A percentile compares a stretch with the other conserved stretches of the same genome.
These are phyloP conservation scores for Drosophila tani DNA, from an alignment of 1,140 invertebrate species.

Conservation along the genomic window DNA sequence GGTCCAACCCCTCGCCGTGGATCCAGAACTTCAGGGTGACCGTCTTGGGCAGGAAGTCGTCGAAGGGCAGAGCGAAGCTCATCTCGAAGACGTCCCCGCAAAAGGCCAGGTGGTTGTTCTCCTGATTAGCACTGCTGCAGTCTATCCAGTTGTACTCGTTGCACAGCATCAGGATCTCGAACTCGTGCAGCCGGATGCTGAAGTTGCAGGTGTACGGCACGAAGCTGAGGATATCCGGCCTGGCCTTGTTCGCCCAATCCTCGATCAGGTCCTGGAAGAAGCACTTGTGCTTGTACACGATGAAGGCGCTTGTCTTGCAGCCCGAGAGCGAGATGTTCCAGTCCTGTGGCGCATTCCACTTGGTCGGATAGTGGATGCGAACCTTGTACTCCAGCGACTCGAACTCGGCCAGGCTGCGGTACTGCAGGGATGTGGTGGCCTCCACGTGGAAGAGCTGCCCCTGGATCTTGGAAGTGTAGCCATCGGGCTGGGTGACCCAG, in stretches of 20 bases:
- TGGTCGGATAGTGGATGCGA: slow-evolving; percentile 91
- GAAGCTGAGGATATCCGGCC: slow-evolving; percentile 97
- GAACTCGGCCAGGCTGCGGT: slow-evolving; percentile 95
- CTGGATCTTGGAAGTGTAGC: slow-evolving; percentile 95
- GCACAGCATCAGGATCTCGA: slow-evolving; percentile 96
- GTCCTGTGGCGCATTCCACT: slow-evolving; percentile 98
- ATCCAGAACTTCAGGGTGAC: slow-evolving; percentile 96
- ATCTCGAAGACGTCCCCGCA: slow-evolving; percentile 97
- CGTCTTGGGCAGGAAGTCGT: slow-evolving; percentile 95
- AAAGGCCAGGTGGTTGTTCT: slow-evolving; percentile 97
- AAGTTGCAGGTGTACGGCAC: slow-evolving; percentile 99
- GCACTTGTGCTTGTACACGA: slow-evolving; percentile 97
- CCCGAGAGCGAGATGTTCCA: slow-evolving; percentile 96
- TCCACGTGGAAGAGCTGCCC: slow-evolving; percentile 97
- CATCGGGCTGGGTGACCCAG: slow-evolving; percentile 94
- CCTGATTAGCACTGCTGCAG: slow-evolving; percentile 96
- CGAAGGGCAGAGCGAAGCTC: slow-evolving; percentile 96
- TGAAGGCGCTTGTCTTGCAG: slow-evolving; percentile 95
- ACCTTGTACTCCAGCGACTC: slow-evolving; percentile 97
- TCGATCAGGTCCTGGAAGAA: slow-evolving; percentile 98
- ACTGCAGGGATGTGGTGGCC: slow-evolving; percentile 96
- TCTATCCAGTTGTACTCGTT: slow-evolving; percentile 99
- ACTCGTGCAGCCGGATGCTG: slow-evolving; percentile 95
- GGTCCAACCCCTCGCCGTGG: slow-evolving; percentile 96
- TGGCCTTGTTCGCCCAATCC: slow-evolving; percentile 96